Conservation (phyloP, 2,888 invertebrate species). For the Agrenia bidenticulata region DNA sequence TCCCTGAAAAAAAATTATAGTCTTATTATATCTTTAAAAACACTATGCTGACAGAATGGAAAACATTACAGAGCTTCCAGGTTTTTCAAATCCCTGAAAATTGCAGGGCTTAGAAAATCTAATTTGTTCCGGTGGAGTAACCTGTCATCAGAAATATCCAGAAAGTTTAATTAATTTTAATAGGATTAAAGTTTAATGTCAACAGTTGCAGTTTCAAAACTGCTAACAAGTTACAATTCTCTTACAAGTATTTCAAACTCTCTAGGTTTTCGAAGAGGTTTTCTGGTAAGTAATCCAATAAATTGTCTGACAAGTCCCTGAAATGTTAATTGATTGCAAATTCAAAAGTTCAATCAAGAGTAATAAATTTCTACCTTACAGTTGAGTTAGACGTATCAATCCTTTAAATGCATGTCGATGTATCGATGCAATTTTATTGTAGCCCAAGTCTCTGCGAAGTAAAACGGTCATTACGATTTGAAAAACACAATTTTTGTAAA, state of each 20-base stretch:
- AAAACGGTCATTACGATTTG: slow-evolving; percentile 15
- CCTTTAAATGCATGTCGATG: slow-evolving; percentile 70
- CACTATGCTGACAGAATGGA: not conserved
- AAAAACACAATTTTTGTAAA: too few relatives aligned
- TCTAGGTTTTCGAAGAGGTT: slow-evolving; percentile 66
- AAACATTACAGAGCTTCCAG: slow-evolving; percentile 63
- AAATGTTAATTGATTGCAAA: too few relatives aligned
- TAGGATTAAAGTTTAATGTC: too few relatives aligned
- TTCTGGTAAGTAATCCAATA: slow-evolving; percentile 67
- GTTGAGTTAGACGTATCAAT: slow-evolving; percentile 63
- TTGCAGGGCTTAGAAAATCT: slow-evolving; percentile 63
- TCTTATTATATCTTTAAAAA: slow-evolving; percentile 1
- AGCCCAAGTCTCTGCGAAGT: slow-evolving; percentile 69
- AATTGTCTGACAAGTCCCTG: slow-evolving; percentile 72
- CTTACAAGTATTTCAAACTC: slow-evolving; percentile 68
- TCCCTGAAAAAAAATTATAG: slow-evolving; percentile 56
- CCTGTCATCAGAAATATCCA: slow-evolving; percentile 58
- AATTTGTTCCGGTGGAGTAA: slow-evolving; percentile 67
- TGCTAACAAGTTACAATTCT: slow-evolving; percentile 45
- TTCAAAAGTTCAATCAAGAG: not conserved
- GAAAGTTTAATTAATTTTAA: too few relatives aligned
- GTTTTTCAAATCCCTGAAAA: slow-evolving; percentile 64
- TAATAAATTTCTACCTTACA: slow-evolving; percentile 56
- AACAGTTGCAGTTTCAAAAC: too few relatives aligned
- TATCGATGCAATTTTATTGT: slow-evolving; percentile 68